A percentile compares a stretch with the other conserved stretches of the same genome.
Evolutionary conservation across 2,888 invertebrate genomes (phyloP).

Genomic region (Cyrtodaria siliqua): DNA sequence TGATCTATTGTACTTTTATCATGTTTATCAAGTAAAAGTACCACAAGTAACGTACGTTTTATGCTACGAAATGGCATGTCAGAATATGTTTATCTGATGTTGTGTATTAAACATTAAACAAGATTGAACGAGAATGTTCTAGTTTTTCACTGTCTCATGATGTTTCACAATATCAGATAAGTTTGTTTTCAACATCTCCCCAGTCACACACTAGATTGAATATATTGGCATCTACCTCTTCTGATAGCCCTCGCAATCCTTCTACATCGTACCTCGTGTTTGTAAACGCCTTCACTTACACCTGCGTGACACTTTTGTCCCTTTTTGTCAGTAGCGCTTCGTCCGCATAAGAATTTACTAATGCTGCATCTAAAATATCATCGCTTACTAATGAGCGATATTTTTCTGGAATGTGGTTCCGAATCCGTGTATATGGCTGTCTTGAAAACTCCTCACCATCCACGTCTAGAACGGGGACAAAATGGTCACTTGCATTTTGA

Average conservation of each 20-base stretch:
- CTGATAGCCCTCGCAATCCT: constrained; percentile 10
- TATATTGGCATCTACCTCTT: constrained; percentile 21
- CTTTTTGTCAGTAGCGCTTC: constrained; percentile 20
- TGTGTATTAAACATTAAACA: constrained; percentile 12
- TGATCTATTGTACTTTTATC: background rate
- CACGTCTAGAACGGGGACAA: constrained; percentile 29
- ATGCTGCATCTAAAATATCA: constrained; percentile 14
- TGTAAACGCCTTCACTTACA: constrained; percentile 17
- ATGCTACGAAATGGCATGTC: constrained; percentile 7
- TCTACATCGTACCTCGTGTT: constrained; percentile 27
- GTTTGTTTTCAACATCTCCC: constrained; percentile 10
- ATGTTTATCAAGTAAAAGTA: constrained; percentile 2
- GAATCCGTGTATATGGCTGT: constrained; percentile 19
- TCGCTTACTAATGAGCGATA: constrained; percentile 4
- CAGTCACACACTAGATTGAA: constrained; percentile 35
- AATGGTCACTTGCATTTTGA: constrained; percentile 15
- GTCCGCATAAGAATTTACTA: constrained; percentile 14
- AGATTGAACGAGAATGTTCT: constrained; percentile 12
- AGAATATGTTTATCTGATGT: constrained; percentile 25
- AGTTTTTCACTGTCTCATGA: constrained; percentile 5
- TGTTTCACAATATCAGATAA: constrained; percentile 29
- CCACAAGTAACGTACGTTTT: constrained; percentile 6
- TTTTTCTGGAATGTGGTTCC: constrained; percentile 17
- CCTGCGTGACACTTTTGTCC: constrained; percentile 16
- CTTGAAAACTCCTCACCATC: constrained; percentile 20